Conservation (phyloP, 2,797 vertebrate species). For the Dromococcyx pavoninus region DNA sequence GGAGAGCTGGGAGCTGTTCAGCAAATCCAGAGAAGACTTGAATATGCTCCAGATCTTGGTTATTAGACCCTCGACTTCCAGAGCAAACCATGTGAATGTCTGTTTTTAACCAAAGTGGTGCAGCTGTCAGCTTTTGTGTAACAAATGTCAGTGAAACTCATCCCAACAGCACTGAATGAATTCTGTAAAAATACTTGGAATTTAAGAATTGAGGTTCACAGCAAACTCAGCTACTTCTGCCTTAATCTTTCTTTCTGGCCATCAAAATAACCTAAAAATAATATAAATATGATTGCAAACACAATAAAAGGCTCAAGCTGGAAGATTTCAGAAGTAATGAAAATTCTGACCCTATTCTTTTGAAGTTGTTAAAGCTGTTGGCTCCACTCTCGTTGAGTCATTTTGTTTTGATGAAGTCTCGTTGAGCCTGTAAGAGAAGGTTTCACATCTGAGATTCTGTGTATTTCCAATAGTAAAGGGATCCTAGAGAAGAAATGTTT, state of each 20-base stretch:
- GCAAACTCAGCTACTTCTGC: background rate
- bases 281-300: background rate
- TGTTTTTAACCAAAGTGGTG: background rate
- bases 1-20: background rate
- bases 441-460: background rate
- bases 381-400: background rate
- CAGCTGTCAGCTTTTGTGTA: background rate
- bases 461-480: background rate
- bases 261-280: background rate
- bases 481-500: background rate
- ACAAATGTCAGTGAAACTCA: background rate
- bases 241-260: background rate
- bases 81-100: background rate
- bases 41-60: background rate
- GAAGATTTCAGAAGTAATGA: background rate
- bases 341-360: background rate
- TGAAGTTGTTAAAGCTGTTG: background rate
- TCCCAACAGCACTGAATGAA: background rate
- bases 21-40: background rate
- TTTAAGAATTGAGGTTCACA: background rate
- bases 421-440: background rate
- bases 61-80: background rate
- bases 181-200: background rate
- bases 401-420: background rate
- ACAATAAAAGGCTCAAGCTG: background rate